These are phyloP conservation scores for Erpornis zantholeuca DNA, from an alignment of 2,113 vertebrate species.

Conservation along the genomic window DNA sequence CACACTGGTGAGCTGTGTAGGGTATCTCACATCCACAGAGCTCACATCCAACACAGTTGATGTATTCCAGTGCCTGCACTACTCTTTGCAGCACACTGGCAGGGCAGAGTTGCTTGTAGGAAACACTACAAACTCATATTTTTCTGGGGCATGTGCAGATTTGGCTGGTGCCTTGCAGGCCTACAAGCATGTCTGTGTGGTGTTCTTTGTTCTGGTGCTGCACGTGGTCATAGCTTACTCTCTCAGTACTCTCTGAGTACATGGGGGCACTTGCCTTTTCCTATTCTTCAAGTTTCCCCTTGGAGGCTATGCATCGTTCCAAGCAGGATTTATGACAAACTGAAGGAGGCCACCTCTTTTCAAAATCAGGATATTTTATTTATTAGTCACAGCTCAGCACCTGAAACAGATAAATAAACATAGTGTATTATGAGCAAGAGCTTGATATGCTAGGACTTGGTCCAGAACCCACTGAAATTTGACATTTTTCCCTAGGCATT, in stretches of 20 bases:
- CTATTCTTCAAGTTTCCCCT: neutral
- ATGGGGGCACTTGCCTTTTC: neutral
- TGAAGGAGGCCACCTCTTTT: neutral
- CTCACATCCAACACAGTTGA: neutral
- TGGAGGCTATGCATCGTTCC: neutral
- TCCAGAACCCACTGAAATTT: neutral
- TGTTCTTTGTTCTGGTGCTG: neutral
- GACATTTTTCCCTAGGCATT: neutral
- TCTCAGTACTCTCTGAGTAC: too few relatives aligned
- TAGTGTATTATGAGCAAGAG: neutral
- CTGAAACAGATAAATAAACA: neutral
- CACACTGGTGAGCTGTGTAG: neutral
- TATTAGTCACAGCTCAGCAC: neutral
- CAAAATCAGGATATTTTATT: neutral
- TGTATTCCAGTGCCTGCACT: rapidly evolving
- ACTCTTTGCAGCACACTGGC: neutral
- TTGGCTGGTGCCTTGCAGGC: neutral
- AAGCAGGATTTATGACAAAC: neutral
- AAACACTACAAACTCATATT: rapidly evolving
- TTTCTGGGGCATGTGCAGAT: neutral
- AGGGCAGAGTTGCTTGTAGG: rapidly evolving
- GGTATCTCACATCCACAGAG: neutral
- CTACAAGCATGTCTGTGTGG: neutral
- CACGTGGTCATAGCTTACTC: neutral
- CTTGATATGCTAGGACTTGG: neutral